Conservation (phyloP, 2,888 invertebrate species). For the Malachius bipustulatus region DNA sequence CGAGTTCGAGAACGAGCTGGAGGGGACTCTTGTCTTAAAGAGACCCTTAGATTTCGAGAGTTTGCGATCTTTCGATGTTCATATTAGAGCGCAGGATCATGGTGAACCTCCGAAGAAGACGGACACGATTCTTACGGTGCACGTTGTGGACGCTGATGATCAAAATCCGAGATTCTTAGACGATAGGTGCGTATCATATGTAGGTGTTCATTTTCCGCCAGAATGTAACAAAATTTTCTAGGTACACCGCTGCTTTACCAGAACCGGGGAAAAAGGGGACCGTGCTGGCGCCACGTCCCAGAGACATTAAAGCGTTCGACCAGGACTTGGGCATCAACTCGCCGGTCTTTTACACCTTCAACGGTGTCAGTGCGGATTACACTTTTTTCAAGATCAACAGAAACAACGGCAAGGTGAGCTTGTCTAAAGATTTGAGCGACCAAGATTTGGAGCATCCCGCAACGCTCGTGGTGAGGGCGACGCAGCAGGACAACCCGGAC, state of each 20-base stretch:
- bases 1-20: conserved; percentile 73
- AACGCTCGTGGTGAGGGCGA: conserved; percentile 69
- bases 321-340: conserved; percentile 71
- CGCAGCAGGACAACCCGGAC: conserved; percentile 69
- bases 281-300: conserved; percentile 54
- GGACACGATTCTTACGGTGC: conserved; percentile 62
- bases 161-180: conserved; percentile 76
- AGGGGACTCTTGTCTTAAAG: conserved; percentile 68
- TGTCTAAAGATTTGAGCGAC: conserved; percentile 46
- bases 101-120: conserved; percentile 67
- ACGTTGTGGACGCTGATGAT: conserved; percentile 80
- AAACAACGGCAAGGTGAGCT: conserved; percentile 49
- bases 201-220: conserved; percentile 55
- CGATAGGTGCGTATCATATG: no score
- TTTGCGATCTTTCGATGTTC: conserved; percentile 63
- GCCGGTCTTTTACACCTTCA: conserved; percentile 56
- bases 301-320: conserved; percentile 64
- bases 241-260: conserved; percentile 51
- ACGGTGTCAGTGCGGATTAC: conserved; percentile 50
- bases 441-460: conserved; percentile 55
- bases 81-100: conserved; percentile 65
- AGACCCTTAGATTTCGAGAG: conserved; percentile 76
- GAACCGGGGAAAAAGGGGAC: conserved; percentile 50
- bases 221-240: no score
- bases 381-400: conserved; percentile 51